A percentile compares a stretch with the other conserved stretches of the same genome.
These are phyloP conservation scores for Antedon mediterranea DNA, from an alignment of 53 echinoderm and acorn worm genomes.

Conservation along the genomic window DNA sequence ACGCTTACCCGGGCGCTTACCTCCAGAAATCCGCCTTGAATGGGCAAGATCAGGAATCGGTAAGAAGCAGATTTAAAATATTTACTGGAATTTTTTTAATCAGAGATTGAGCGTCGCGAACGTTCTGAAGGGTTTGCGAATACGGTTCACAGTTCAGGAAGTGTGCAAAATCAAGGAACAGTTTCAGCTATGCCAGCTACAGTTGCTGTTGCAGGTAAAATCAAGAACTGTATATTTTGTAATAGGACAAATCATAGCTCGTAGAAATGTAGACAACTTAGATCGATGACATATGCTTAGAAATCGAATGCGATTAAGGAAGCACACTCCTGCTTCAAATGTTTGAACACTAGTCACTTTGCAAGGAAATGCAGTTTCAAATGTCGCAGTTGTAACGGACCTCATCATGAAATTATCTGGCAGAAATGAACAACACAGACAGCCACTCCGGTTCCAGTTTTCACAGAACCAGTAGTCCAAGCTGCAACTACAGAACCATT, in stretches of 20 bases:
- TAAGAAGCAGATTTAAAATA: slow-evolving; percentile 10
- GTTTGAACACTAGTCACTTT: slow-evolving; percentile 10
- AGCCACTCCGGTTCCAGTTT: too few relatives aligned
- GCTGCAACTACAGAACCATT: not conserved
- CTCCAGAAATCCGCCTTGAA: slow-evolving; percentile 5
- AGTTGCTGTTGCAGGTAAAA: too few relatives aligned
- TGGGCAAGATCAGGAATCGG: slow-evolving; percentile 13
- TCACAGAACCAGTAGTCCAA: not conserved
- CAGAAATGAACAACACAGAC: too few relatives aligned
- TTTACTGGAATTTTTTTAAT: slow-evolving; percentile 14
- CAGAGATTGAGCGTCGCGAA: slow-evolving; percentile 10
- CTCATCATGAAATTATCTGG: not conserved
- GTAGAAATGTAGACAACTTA: too few relatives aligned
- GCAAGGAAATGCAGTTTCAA: not conserved
- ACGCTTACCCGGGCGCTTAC: too few relatives aligned
- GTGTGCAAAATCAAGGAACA: not conserved
- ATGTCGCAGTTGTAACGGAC: slow-evolving; percentile 1
- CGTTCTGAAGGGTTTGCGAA: slow-evolving; percentile 8
- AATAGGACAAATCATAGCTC: slow-evolving; percentile 7
- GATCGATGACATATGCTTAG: too few relatives aligned
- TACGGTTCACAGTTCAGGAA: not conserved
- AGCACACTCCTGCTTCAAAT: slow-evolving; percentile 17
- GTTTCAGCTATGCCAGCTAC: not conserved
- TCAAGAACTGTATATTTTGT: slow-evolving; percentile 18
- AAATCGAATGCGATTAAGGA: slow-evolving; percentile 8